Evolutionary conservation across 2,888 invertebrate genomes (phyloP).

Genomic region (Labia minor): DNA sequence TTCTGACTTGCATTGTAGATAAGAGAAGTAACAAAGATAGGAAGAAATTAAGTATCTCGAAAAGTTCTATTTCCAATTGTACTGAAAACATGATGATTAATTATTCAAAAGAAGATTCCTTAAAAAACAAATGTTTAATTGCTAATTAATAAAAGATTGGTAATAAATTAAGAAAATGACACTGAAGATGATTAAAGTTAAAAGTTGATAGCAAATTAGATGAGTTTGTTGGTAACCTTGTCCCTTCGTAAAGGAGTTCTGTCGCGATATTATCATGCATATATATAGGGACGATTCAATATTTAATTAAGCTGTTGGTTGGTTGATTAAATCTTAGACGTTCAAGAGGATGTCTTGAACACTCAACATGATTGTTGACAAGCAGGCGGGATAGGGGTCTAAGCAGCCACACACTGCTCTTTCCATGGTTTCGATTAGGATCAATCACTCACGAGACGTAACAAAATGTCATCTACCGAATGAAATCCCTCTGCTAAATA

Average conservation of each 20-base stretch:
- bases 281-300: slow-evolving; percentile 8
- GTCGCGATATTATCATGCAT: not conserved
- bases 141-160: not conserved
- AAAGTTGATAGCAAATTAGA: not conserved
- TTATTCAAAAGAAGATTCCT: too few species aligned
- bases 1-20: too few species aligned
- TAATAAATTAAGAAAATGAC: not conserved
- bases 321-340: not conserved
- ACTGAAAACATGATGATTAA: too few species aligned
- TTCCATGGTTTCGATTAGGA: too few species aligned
- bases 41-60: too few species aligned
- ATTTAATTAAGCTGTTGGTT: slow-evolving; percentile 7
- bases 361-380: not conserved
- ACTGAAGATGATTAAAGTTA: not conserved
- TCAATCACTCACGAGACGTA: too few species aligned
- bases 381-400: not conserved
- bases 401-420: too few species aligned
- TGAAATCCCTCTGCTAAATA: too few species aligned
- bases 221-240: slow-evolving; percentile 13
- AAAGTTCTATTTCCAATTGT: too few species aligned
- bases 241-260: not conserved
- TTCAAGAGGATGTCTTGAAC: slow-evolving; percentile 1
- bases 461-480: too few species aligned
- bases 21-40: too few species aligned
- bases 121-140: too few species aligned